phyloP scores from a whole-genome alignment of 1,140 invertebrate species.

The Diploscapter pachys region DNA sequence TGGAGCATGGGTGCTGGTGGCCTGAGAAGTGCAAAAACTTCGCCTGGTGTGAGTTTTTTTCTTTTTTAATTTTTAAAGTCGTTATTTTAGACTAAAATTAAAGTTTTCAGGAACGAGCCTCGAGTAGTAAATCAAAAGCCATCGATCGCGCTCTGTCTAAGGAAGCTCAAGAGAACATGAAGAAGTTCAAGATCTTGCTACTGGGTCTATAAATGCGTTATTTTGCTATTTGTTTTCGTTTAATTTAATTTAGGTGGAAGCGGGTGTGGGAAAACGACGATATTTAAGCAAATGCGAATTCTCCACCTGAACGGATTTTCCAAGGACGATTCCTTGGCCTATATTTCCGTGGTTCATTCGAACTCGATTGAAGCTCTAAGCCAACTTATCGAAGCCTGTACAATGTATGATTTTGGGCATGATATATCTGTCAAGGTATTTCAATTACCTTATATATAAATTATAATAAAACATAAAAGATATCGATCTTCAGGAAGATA shows the following conservation, averaged over 20 bases:
- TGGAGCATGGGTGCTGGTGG: too few species aligned
- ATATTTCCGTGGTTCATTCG: constrained; percentile 84
- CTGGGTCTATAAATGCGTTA: constrained; percentile 23
- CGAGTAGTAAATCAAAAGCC: constrained; percentile 24
- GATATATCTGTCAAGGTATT: constrained; percentile 24
- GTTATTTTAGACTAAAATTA: too few species aligned
- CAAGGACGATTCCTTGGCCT: constrained; percentile 81
- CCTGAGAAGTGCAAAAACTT: too few species aligned
- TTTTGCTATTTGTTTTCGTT: constrained; percentile 20
- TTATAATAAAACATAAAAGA: constrained; percentile 33
- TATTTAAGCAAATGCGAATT: constrained; percentile 64
- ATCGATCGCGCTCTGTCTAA: constrained; percentile 34
- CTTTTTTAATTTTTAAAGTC: too few species aligned
- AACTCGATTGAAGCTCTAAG: constrained; percentile 81
- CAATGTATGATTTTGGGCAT: constrained; percentile 6
- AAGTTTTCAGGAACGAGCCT: neutral
- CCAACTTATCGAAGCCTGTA: constrained; percentile 69
- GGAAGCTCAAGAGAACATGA: constrained; percentile 26
- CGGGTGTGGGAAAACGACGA: constrained; percentile 41
- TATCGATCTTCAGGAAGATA: constrained; percentile 28
- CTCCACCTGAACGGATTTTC: constrained; percentile 91
- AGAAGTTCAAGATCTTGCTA: constrained; percentile 38
- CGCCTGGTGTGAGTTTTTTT: too few species aligned
- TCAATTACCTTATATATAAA: constrained; percentile 37
- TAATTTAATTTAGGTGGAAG: constrained; percentile 27